These are phyloP conservation scores for Drosophila albomicans DNA, from an alignment of 1,140 invertebrate species.

Conservation along the genomic window DNA sequence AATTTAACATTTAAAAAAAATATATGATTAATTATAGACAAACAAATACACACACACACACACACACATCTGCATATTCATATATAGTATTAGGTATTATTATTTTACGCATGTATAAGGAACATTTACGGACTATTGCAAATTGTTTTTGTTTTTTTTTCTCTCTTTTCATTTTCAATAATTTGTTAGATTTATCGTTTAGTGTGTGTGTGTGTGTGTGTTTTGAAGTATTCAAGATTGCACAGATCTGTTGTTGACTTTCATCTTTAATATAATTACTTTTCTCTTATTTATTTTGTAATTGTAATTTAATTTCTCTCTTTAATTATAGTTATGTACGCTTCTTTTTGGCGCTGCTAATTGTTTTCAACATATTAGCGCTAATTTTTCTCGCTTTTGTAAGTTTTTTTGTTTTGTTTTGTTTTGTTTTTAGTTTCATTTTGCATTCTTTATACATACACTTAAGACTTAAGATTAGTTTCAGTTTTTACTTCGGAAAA, in stretches of 20 bases:
- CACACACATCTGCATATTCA: slow-evolving; percentile 24
- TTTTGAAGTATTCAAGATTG: slow-evolving; percentile 39
- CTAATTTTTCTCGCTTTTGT: slow-evolving; percentile 39
- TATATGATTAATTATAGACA: slow-evolving; percentile 26
- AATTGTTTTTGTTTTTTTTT: slow-evolving; percentile 51
- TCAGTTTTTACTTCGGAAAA: slow-evolving; percentile 41
- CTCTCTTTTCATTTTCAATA: background rate
- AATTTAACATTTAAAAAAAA: slow-evolving; percentile 40
- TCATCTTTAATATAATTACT: slow-evolving; percentile 22
- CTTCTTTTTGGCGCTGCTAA: slow-evolving; percentile 73
- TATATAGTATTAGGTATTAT: slow-evolving; percentile 31
- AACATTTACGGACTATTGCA: slow-evolving; percentile 79
- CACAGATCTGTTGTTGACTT: slow-evolving; percentile 46
- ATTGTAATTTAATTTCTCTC: slow-evolving; percentile 18
- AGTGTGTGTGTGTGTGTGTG: slow-evolving; percentile 8
- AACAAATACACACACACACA: slow-evolving; percentile 5
- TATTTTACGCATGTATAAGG: slow-evolving; percentile 58
- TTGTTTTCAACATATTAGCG: slow-evolving; percentile 70
- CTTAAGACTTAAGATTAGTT: slow-evolving; percentile 29
- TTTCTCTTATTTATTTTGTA: slow-evolving; percentile 46
- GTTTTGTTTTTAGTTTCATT: slow-evolving; percentile 11
- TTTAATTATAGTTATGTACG: slow-evolving; percentile 56
- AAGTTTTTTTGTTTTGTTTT: background rate
- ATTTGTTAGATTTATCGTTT: slow-evolving; percentile 19
- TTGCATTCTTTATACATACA: slow-evolving; percentile 29